Base-by-base conservation (phyloP, 2,113 vertebrate species). In the Steatornis caripensis region DNA sequence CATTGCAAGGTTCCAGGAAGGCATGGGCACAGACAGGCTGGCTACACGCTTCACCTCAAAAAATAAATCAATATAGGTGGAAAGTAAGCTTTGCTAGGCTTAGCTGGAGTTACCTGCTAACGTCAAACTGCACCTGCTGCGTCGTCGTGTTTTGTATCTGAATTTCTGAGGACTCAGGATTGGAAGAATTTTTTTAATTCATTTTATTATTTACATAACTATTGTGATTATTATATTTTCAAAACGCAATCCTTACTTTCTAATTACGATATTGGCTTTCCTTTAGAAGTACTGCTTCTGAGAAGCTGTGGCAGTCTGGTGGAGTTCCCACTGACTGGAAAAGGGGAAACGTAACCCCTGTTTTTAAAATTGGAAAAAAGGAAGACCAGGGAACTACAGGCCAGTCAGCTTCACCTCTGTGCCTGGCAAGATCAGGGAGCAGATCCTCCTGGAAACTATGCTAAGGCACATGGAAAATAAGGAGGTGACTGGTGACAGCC, bases 1-100 rank as follows among this genome's bases (percentile, higher is more conserved):
- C 36, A 9, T 10, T 7, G 22, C 48, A 10, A 11, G 64, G 32
- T 32, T 26, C 54, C 24, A 6, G 41, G 29, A 36, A 62, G n/a
- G 22, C 15, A 34, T 6, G 15, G 37, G 16, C 61, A n/a, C 46
- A n/a, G 39, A 9, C 0, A 10, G 34, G 37, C 8, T 2, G 13
- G 41, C 49, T 16, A 13, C 43, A 4, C 1, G 9, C 43, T 64
- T 48, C 3, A 0, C 36, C 36, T 48, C 1, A 0, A 57, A n/a
- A 54, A 54, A 39, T 19, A 32, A 45, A 36, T 12, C 20, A 12
- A 11, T 0, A 1, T 9, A 39, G 26, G 45, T 18, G 22, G 60
- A 51, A 89, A 76, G 24, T 16, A 15, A 57, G 55, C 48, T 53
- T 21, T 30, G 39, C 23, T 10, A 18, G 45, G 51, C 72, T 78